Conservation (phyloP, 2,113 vertebrate species). For the Cyanoliseus patagonus region DNA sequence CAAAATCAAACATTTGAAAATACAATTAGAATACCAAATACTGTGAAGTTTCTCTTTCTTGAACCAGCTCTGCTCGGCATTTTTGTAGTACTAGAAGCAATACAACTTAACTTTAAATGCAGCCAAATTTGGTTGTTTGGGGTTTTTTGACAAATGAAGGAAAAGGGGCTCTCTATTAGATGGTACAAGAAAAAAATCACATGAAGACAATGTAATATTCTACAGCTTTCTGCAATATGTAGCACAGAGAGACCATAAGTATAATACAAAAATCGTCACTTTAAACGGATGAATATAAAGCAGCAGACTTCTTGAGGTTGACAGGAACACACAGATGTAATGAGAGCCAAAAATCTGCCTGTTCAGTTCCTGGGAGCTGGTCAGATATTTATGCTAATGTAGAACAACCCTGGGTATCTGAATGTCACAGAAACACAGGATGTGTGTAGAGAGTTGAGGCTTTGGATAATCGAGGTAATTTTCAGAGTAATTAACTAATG, state of each 20-base stretch:
- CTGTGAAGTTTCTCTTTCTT: not conserved
- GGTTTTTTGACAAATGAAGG: not conserved
- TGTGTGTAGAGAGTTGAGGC: constrained; percentile 46
- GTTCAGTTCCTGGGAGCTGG: constrained; percentile 21
- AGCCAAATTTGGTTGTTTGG: not conserved
- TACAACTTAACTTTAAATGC: not conserved
- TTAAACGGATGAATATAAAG: not conserved
- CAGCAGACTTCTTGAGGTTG: not conserved
- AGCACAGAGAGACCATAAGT: not conserved
- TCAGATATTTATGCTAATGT: constrained; percentile 56
- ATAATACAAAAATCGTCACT: not conserved
- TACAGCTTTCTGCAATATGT: not conserved
- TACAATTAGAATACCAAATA: not conserved
- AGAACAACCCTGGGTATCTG: constrained; percentile 54
- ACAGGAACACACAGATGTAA: not conserved
- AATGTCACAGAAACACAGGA: constrained; percentile 56
- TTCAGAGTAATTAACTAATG: constrained; percentile 67
- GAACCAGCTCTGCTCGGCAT: not conserved
- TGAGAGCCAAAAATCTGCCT: not conserved
- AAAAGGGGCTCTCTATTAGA: not conserved
- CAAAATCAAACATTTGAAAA: not conserved
- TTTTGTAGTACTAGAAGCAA: not conserved
- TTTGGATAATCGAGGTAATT: constrained; percentile 64
- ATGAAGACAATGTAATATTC: not conserved
- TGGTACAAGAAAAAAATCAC: not conserved